Percentiles rank a stretch among this genome's conserved stretches.
Evolutionary conservation across 1,140 invertebrate genomes (phyloP).

Genomic region (Colletes latitarsis): DNA sequence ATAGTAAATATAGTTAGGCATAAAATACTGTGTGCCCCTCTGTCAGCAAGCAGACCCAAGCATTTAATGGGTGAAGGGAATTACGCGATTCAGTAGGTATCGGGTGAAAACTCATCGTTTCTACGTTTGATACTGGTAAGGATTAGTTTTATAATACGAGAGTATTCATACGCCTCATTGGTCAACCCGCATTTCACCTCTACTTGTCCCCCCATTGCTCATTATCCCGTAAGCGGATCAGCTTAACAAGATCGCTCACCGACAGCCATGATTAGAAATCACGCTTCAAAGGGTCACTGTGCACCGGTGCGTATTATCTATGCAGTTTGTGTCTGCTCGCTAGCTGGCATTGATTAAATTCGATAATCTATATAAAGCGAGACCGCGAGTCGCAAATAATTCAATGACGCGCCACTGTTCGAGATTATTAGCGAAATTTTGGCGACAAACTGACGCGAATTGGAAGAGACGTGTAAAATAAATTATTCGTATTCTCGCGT

Average conservation of each 20-base stretch:
- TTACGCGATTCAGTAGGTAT: too few relatives aligned
- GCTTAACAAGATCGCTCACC: conserved; percentile 8
- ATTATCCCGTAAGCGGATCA: conserved; percentile 19
- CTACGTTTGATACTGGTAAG: too few relatives aligned
- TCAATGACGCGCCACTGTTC: background rate
- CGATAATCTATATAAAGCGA: background rate
- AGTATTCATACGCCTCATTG: background rate
- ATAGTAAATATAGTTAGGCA: too few relatives aligned
- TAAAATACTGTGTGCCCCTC: too few relatives aligned
- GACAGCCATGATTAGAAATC: conserved; percentile 19
- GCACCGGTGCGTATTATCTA: conserved; percentile 2
- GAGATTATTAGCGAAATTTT: background rate
- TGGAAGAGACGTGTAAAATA: background rate
- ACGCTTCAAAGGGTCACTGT: conserved; percentile 10
- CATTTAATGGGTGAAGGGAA: too few relatives aligned
- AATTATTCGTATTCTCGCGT: background rate
- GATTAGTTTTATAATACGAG: background rate
- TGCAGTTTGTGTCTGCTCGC: background rate
- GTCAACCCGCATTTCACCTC: background rate
- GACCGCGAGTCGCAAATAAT: background rate
- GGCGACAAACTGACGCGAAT: background rate
- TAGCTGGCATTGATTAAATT: background rate
- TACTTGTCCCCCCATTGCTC: background rate
- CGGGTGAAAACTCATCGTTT: too few relatives aligned
- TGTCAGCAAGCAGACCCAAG: too few relatives aligned